These are phyloP conservation scores for Jordanella pulchra DNA, from an alignment of 2,797 vertebrate species.

Conservation along the genomic window DNA sequence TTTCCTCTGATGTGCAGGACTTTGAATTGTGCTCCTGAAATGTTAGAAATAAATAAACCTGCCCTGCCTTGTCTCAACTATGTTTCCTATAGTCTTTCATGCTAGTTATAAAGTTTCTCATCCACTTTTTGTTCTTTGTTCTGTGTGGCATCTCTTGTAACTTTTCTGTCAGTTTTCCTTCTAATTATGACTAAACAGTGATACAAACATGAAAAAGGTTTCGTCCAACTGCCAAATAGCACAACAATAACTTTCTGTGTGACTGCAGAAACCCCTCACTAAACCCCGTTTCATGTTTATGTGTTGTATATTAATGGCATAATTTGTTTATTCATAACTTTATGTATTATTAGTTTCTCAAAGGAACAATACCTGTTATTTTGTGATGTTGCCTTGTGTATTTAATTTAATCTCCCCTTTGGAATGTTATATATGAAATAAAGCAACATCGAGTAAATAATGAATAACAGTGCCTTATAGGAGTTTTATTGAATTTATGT, in stretches of 20 bases:
- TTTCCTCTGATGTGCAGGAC: too few relatives aligned
- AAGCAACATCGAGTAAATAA: conserved; percentile 5
- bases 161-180: neutral
- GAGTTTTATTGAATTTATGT: conserved; percentile 9
- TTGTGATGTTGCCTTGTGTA: neutral
- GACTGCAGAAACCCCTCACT: neutral
- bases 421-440: neutral
- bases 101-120: neutral
- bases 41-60: too few relatives aligned
- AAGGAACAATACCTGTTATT: neutral
- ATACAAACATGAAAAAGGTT: neutral
- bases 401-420: neutral
- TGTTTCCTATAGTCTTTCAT: neutral
- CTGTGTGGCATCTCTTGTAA: neutral
- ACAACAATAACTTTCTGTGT: neutral
- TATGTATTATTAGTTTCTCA: neutral
- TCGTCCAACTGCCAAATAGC: neutral
- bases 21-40: too few relatives aligned
- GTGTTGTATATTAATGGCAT: neutral
- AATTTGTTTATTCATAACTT: neutral
- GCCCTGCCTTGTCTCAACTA: neutral
- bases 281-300: neutral
- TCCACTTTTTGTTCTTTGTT: neutral
- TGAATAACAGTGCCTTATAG: neutral
- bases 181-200: neutral